Conservation (phyloP, 2,888 invertebrate species). For the Zaprionus bogoriensis region DNA sequence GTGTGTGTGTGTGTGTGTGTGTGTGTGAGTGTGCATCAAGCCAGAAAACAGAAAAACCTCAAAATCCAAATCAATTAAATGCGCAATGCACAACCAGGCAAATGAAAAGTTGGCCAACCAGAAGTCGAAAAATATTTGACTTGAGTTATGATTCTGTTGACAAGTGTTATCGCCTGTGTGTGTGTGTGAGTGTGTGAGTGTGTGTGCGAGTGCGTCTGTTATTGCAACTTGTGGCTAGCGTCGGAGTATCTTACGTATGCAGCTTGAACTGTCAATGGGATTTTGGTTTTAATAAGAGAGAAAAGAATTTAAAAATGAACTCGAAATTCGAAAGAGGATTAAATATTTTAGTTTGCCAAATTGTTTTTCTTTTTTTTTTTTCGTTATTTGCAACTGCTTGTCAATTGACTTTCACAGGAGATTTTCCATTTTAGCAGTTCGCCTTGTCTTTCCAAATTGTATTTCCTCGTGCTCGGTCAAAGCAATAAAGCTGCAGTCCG, state of each 20-base stretch:
- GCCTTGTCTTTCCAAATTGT: conserved; percentile 37
- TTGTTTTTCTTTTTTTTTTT: background rate
- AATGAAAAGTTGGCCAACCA: background rate
- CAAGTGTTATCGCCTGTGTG: conserved; percentile 8
- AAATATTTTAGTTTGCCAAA: conserved; percentile 21
- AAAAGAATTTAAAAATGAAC: background rate
- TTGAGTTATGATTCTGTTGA: conserved; percentile 9
- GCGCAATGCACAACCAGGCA: conserved; percentile 15
- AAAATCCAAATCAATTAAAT: conserved; percentile 54
- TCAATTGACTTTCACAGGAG: conserved; percentile 5
- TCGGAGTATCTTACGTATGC: conserved; percentile 18
- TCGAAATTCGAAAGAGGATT: conserved; percentile 13
- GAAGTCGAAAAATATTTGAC: conserved; percentile 41
- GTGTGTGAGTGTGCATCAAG: too few species aligned
- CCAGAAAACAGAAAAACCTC: background rate
- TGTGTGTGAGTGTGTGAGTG: background rate
- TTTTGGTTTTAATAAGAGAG: conserved; percentile 46
- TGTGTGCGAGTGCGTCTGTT: background rate
- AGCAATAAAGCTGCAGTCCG: conserved; percentile 51
- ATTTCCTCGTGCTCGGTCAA: conserved; percentile 36
- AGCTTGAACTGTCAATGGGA: conserved; percentile 55
- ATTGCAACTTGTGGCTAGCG: background rate
- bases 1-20: too few species aligned
- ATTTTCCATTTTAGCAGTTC: conserved; percentile 7
- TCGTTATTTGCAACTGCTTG: conserved; percentile 5